These are phyloP conservation scores for Psophia crepitans DNA, from an alignment of 2,113 vertebrate species.

Conservation along the genomic window DNA sequence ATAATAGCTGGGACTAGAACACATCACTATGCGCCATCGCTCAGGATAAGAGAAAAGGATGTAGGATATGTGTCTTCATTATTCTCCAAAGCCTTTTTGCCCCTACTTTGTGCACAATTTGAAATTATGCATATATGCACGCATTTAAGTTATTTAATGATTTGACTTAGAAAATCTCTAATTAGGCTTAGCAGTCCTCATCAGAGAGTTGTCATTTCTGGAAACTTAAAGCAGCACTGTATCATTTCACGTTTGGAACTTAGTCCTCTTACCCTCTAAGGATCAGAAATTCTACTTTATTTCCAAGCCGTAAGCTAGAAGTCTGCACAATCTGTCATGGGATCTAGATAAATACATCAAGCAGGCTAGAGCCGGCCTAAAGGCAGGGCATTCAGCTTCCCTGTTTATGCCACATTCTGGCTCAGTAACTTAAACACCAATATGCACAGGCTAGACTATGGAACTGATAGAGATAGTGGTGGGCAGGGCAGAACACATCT, in stretches of 20 bases:
- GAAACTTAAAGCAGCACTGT: background rate
- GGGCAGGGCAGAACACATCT: no score
- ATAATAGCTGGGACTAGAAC: background rate
- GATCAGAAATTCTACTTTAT: background rate
- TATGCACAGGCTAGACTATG: background rate
- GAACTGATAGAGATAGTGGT: background rate
- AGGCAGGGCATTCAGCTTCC: background rate
- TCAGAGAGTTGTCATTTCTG: background rate
- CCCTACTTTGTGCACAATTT: background rate
- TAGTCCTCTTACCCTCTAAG: background rate
- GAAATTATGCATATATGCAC: background rate
- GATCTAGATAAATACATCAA: background rate
- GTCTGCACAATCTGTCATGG: background rate
- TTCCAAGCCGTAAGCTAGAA: background rate
- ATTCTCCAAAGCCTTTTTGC: background rate
- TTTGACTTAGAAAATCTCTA: background rate
- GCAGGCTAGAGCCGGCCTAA: background rate
- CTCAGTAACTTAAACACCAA: background rate
- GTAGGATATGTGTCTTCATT: background rate
- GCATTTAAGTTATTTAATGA: background rate
- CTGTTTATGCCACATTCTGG: background rate
- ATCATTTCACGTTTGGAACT: background rate
- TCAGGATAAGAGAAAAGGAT: background rate
- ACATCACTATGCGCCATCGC: background rate
- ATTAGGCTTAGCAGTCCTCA: background rate